A percentile compares a stretch with the other conserved stretches of the same genome.
These are phyloP conservation scores for Volucella zonaria DNA, from an alignment of 2,888 invertebrate species.

Conservation along the genomic window DNA sequence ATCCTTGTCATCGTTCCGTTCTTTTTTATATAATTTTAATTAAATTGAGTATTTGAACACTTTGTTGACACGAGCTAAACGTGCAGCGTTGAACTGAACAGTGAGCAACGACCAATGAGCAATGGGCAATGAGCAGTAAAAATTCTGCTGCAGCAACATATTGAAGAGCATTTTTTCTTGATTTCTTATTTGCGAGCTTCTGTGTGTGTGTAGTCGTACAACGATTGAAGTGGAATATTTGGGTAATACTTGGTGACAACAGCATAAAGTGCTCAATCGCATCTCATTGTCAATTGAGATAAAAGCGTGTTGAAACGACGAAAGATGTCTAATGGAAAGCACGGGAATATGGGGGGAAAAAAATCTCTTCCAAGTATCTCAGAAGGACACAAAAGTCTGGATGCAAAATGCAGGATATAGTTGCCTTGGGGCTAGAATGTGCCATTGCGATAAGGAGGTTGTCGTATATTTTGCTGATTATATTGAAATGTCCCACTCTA, in stretches of 20 bases:
- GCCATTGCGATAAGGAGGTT: conserved; percentile 12
- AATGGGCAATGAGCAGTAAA: conserved; percentile 2
- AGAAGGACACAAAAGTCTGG: conserved; percentile 6
- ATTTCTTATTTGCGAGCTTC: conserved; percentile 10
- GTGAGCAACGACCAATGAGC: no score
- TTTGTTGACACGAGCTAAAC: conserved; percentile 68
- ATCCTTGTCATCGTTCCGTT: conserved; percentile 36
- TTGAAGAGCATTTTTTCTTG: conserved; percentile 25
- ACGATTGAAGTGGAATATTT: background rate
- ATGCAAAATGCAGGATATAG: conserved; percentile 14
- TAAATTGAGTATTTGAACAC: conserved; percentile 73
- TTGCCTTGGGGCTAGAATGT: conserved; percentile 13
- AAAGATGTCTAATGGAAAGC: conserved; percentile 61
- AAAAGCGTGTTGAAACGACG: conserved; percentile 59
- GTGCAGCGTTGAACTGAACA: conserved; percentile 30
- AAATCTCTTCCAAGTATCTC: conserved; percentile 17
- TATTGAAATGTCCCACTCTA: conserved; percentile 30
- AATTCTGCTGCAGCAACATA: conserved; percentile 17
- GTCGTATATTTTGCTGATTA: background rate
- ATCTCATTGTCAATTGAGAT: conserved; percentile 69
- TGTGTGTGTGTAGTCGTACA: background rate
- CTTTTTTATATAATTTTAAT: conserved; percentile 66
- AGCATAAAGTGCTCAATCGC: conserved; percentile 64
- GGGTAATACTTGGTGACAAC: conserved; percentile 62
- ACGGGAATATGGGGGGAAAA: conserved; percentile 29